phyloP scores from a whole-genome alignment of 2,888 invertebrate species.

The Papilio gigon region DNA sequence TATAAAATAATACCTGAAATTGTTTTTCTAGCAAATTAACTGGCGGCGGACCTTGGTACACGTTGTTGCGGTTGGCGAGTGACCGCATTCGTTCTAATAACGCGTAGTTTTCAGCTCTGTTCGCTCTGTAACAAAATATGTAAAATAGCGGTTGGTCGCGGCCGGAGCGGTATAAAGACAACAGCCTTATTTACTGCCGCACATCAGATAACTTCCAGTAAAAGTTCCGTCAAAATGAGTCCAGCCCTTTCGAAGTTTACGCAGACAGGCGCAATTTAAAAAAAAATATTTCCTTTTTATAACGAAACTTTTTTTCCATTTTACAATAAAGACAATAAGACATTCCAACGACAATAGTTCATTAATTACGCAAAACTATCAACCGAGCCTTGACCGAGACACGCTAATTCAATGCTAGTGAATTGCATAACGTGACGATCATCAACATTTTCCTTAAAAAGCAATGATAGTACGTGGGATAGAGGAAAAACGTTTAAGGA shows the following conservation, averaged over 20 bases:
- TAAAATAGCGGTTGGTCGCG: no score
- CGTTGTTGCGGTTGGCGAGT: conserved; percentile 72
- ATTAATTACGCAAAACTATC: conserved; percentile 26
- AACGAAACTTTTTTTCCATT: no score
- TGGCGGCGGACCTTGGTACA: conserved; percentile 78
- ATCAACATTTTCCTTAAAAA: conserved; percentile 31
- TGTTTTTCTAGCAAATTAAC: conserved; percentile 88
- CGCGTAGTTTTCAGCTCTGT: conserved; percentile 77
- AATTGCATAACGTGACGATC: conserved; percentile 22
- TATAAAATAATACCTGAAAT: conserved; percentile 83
- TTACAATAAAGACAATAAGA: no score
- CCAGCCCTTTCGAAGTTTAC: no score
- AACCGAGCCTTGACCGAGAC: conserved; percentile 33
- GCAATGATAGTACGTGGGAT: conserved; percentile 7
- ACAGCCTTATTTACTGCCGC: no score
- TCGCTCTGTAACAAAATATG: conserved; percentile 59
- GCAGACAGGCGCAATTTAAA: no score
- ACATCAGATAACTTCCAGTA: no score
- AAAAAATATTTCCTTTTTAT: no score
- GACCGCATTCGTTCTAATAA: conserved; percentile 76
- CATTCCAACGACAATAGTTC: no score
- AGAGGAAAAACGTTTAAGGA: conserved; percentile 29
- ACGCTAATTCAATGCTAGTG: conserved; percentile 31
- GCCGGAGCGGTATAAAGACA: no score
- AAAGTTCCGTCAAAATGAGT: no score